Percentiles rank a stretch among this genome's conserved stretches.
These are phyloP conservation scores for Lagria hirta DNA, from an alignment of 2,888 invertebrate species.

Conservation along the genomic window DNA sequence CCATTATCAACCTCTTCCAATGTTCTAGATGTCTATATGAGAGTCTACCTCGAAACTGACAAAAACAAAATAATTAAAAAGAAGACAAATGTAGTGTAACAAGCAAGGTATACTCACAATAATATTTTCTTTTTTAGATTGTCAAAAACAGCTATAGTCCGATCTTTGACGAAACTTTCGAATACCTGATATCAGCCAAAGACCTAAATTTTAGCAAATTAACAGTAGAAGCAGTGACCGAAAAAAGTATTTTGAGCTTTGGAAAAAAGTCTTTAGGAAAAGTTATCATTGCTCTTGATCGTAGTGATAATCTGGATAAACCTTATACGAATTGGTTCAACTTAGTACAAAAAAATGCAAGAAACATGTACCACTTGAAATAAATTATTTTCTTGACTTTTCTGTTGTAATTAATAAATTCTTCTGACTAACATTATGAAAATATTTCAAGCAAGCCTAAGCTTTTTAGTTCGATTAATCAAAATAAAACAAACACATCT, in stretches of 20 bases:
- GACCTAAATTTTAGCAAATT: constrained; percentile 75
- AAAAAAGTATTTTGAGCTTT: constrained; percentile 75
- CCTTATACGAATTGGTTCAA: constrained; percentile 76
- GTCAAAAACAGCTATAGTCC: constrained; percentile 88
- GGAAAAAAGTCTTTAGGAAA: constrained; percentile 81
- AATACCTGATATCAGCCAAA: constrained; percentile 78
- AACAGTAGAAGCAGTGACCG: constrained; percentile 83
- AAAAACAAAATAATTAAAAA: constrained; percentile 81
- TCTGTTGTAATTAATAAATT: no score
- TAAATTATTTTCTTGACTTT: no score
- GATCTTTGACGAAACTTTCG: constrained; percentile 85
- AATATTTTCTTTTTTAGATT: constrained; percentile 2
- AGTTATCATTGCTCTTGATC: constrained; percentile 64
- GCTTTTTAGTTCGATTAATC: no score
- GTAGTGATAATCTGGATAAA: constrained; percentile 66
- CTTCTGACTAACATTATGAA: no score
- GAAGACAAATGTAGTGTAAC: constrained; percentile 67
- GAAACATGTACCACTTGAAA: constrained; percentile 12
- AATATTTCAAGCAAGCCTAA: no score
- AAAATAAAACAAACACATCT: no score
- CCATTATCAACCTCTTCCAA: constrained; percentile 78
- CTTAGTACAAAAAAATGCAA: constrained; percentile 47
- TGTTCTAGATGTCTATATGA: constrained; percentile 89
- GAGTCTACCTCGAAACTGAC: constrained; percentile 81
- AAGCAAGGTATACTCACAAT: not conserved